Evolutionary conservation across 1,140 invertebrate genomes (phyloP), one percentile per base, ranked within the genome.

Genomic region (Euwallacea similis): DNA sequence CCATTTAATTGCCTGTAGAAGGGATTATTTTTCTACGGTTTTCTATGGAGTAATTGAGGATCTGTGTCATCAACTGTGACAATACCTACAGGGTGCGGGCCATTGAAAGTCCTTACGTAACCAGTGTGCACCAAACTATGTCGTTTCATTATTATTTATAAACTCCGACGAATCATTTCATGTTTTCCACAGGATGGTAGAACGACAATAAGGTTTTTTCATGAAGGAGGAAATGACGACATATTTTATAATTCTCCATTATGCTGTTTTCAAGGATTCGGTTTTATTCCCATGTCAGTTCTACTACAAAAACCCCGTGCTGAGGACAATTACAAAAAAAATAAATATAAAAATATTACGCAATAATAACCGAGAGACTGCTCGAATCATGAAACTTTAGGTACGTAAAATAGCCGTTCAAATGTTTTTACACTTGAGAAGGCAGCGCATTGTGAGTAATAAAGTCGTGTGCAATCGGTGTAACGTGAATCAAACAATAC

Each of bases 201-300:
- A 33, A 58, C 55, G 55, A 58, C 55, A 58, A 58, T 58, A 58
- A 58, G 16, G 9, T 58, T 58, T 58, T 58, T 58, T 33, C n/a
- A 33, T 58, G n/a, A 58, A 58, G 55, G 55, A 58, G 55, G 55
- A 58, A 15, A 33, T 58, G 55, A 58, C 55, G 55, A 58, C 55
- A 58, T 33, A 58, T 15, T 58, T 58, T 16, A 9, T n/a, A 58
- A 58, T 58, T 10, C 16, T 58, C 13, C 55, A 13, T 58, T 15
- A 15, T 58, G 16, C 16, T 13, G 9, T 58, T 58, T 58, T 33
- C n/a, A 58, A 33, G 55, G 21, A 15, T 33, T 3, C 55, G 9
- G n/a, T 58, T 58, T 58, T 33, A 58, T 15, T 58, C 21, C 55
- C 55, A 50, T 50, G 46, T 50, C 46, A 50, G 13, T 13, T 50